These are phyloP conservation scores for Motacilla alba DNA, from an alignment of 2,113 vertebrate species.

Conservation along the genomic window DNA sequence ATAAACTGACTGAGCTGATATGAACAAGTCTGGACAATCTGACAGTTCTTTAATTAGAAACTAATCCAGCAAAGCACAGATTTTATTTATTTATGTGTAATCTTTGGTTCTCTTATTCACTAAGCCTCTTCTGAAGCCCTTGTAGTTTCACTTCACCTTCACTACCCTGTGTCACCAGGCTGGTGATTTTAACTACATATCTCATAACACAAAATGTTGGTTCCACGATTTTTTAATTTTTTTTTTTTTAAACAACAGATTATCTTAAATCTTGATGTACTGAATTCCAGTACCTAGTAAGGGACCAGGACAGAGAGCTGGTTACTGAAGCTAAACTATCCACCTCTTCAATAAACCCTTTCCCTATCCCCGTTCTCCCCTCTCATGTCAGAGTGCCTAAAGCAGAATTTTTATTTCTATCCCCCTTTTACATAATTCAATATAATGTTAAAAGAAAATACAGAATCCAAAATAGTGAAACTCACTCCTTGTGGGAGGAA, in stretches of 20 bases:
- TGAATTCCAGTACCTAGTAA: background rate
- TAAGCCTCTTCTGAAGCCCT: background rate
- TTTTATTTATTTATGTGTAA: background rate
- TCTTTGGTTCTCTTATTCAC: background rate
- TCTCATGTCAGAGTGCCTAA: background rate
- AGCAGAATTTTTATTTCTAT: background rate
- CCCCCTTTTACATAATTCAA: background rate
- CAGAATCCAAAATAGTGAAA: background rate
- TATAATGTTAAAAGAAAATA: background rate
- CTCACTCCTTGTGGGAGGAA: background rate
- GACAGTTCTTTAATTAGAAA: background rate
- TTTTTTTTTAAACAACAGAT: background rate
- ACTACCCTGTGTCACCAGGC: background rate
- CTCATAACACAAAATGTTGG: background rate
- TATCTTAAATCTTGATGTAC: background rate
- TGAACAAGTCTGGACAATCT: background rate
- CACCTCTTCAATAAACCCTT: background rate
- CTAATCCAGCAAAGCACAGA: background rate
- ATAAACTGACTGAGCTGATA: background rate
- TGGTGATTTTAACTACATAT: background rate
- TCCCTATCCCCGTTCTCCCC: background rate
- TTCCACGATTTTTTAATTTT: accelerated
- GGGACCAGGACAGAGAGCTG: background rate
- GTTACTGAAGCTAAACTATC: background rate
- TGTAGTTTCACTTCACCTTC: background rate